Percentiles rank a stretch among this genome's conserved stretches.
phyloP scores from a whole-genome alignment of 2,113 vertebrate genomes.

The Synodontis membranacea region DNA sequence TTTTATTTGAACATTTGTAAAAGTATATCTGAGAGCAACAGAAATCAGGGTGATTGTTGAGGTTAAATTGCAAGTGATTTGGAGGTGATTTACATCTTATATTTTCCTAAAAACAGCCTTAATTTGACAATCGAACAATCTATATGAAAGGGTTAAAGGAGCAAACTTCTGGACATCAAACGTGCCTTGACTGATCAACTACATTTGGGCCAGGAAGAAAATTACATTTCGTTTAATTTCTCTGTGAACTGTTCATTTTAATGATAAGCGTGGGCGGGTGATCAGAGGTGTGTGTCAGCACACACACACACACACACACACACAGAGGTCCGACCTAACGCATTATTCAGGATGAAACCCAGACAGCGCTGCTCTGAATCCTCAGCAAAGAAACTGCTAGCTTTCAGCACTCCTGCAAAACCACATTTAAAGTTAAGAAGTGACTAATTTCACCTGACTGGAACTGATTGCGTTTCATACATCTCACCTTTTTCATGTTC shows the following conservation, averaged over 20 bases:
- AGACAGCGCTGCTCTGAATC: neutral
- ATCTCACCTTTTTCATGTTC: neutral
- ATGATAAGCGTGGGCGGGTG: neutral
- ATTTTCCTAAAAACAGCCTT: neutral
- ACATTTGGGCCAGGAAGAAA: neutral
- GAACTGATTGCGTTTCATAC: conserved; percentile 29
- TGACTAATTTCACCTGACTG: conserved; percentile 1
- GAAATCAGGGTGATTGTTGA: neutral
- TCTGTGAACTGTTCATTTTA: neutral
- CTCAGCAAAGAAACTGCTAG: neutral
- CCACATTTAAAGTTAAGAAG: neutral
- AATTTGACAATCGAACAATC: neutral
- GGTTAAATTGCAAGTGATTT: neutral
- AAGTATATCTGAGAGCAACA: too few species aligned
- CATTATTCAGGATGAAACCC: conserved; percentile 6
- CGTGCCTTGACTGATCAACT: neutral
- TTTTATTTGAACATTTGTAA: neutral
- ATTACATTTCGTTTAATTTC: neutral
- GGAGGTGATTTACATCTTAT: neutral
- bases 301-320: neutral
- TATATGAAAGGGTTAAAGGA: neutral
- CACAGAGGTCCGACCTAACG: neutral
- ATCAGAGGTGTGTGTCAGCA: neutral
- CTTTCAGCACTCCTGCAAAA: conserved; percentile 10
- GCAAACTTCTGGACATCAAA: neutral